Base-by-base conservation (phyloP, 2,113 vertebrate species). In the Pleuronectes platessa region DNA sequence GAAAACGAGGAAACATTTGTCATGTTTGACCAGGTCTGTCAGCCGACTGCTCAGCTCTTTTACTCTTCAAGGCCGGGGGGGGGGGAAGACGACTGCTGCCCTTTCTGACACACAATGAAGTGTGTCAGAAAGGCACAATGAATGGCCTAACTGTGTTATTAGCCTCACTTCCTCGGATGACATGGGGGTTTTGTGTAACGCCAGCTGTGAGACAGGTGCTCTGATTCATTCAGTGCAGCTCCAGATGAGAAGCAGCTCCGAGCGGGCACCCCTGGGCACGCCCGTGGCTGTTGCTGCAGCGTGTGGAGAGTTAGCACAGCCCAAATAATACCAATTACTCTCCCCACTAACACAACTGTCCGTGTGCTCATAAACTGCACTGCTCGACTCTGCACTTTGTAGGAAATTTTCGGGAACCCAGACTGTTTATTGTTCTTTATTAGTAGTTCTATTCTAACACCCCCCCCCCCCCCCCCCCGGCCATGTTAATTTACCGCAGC, bases 151-250 rank as follows among this genome's bases (percentile, higher is more conserved):
- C 86, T 87, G 92, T 82, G 79, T 86, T 87, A 92, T 92, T 90
- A 91, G 71, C 76, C 86, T 79, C 88, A 88, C 87, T 85, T 79
- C 92, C 84, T 74, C 79, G 81, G 92, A 87, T 91, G 78, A 82
- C 93, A 89, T 55, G 72, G 62, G 35, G 35, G 68, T 84, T 79
- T 70, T 89, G 74, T 86, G 87, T 49, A 56, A 37, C 37, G 31
- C 5, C 53, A 79, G 86, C 92, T 86, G 89, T 88, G 82, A 91
- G 66, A 71, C 74, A 92, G 84, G 78, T 88, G 79, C 71, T 69
- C 69, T 86, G 68, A 81, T 73, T 79, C 40, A 45, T 89, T 80
- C 54, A 76, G 60, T 74, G 89, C 82, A 84, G 59, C 35, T 81
- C 55, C 70, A 71, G 59, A 27, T 66, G 37, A 74, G 40, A 64